Conservation (phyloP, 2,113 vertebrate genomes). For the Vulpes lagopus region DNA sequence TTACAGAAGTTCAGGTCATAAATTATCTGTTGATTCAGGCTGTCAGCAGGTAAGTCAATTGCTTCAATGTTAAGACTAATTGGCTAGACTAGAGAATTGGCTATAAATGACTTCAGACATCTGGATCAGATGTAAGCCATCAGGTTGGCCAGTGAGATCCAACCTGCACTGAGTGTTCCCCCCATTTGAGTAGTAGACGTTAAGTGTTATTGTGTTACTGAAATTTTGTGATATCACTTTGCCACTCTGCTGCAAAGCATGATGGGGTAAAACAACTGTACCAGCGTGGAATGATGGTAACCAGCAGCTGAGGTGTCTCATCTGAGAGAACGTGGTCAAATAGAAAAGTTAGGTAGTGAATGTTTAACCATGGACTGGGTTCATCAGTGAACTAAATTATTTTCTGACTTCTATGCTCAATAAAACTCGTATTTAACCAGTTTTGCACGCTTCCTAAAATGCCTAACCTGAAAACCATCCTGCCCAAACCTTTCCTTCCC, state of each 20-base stretch:
- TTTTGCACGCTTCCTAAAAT: slow-evolving; percentile 42
- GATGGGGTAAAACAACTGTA: not conserved
- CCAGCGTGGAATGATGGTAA: not conserved
- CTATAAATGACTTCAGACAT: slow-evolving; percentile 79
- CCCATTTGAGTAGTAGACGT: slow-evolving; percentile 50
- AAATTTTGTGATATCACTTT: slow-evolving; percentile 63
- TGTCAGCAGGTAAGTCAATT: slow-evolving; percentile 82
- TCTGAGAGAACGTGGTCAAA: not conserved
- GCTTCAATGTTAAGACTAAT: slow-evolving; percentile 74
- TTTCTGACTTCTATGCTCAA: slow-evolving; percentile 36
- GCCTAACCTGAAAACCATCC: not conserved
- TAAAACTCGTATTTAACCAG: slow-evolving; percentile 29
- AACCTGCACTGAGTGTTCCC: not conserved
- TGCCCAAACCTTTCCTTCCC: not conserved
- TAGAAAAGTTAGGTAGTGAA: slow-evolving; percentile 50
- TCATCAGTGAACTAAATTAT: not conserved
- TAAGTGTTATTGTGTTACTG: not conserved
- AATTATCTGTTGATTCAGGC: slow-evolving; percentile 83
- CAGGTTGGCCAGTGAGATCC: slow-evolving; percentile 41
- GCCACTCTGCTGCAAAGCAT: not conserved
- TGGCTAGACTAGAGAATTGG: slow-evolving; percentile 62
- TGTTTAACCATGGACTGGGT: not conserved
- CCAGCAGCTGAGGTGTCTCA: slow-evolving; percentile 1
- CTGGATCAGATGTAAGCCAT: slow-evolving; percentile 70
- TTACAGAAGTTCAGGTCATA: slow-evolving; percentile 73